These are phyloP conservation scores for Tetranychus truncatus DNA, from an alignment of 2,888 invertebrate species.

Conservation along the genomic window DNA sequence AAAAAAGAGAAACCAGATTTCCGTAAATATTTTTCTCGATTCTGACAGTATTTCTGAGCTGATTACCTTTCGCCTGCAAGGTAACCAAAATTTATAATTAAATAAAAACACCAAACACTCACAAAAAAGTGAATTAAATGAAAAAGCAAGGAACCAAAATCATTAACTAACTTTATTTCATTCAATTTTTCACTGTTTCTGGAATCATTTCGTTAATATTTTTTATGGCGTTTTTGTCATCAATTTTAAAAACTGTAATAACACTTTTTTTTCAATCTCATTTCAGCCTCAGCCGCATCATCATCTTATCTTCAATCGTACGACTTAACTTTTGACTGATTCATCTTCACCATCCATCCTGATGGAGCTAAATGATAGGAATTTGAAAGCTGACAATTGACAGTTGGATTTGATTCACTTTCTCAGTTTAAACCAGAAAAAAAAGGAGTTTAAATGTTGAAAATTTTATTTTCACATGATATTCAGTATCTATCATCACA, in stretches of 20 bases:
- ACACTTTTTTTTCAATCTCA: neutral
- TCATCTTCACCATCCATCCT: neutral
- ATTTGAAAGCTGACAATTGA: neutral
- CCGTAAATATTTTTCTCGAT: neutral
- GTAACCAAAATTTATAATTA: neutral
- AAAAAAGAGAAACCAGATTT: neutral
- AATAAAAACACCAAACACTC: neutral
- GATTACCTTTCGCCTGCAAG: neutral
- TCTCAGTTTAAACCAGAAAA: neutral
- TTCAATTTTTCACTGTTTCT: neutral
- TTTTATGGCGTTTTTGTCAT: neutral
- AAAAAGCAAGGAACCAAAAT: conserved; percentile 1
- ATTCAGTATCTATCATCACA: neutral
- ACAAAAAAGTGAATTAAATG: neutral
- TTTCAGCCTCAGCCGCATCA: neutral
- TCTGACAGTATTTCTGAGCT: neutral
- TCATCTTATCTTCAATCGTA: neutral
- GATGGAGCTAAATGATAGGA: neutral
- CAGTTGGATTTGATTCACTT: neutral
- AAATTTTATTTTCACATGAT: neutral
- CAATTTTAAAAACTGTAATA: neutral
- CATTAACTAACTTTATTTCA: neutral
- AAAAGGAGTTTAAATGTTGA: neutral
- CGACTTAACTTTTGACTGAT: neutral
- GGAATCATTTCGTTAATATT: neutral